Base-by-base conservation (phyloP, 1,140 invertebrate genomes). In the Acromyrmex charruanus region DNA sequence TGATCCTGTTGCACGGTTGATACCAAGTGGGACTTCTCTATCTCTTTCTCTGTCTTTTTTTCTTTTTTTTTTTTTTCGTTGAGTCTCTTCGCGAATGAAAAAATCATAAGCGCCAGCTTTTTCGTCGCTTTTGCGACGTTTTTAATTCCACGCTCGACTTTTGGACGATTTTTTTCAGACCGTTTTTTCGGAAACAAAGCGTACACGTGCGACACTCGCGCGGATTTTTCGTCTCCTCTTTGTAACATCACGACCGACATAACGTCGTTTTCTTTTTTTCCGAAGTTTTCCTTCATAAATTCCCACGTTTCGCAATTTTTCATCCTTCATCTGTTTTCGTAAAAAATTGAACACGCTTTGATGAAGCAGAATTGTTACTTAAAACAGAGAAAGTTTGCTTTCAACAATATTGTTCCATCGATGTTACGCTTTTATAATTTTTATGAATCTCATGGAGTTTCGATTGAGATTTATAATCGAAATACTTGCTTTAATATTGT, bases 191-290 rank as follows among this genome's bases (percentile, higher is more conserved):
- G 16, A 9, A 12, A 69, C 77, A 58, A 81, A 71, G 31, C 49
- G 21, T 16, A 28, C 58, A 25, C 39, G 74, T 65, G 28, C 31
- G 25, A 77, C 65, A 55, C 16, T 55, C 65, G 14, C 77, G 4
- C 12, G 14, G 63, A 44, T 81, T 81, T 71, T 71, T 44, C 16
- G 49, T 58, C 65, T 69, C 1, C 79, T 14, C 66, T 81, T 81
- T 81, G 79, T 81, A 71, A 81, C 16, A 31, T 81, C 51, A 81
- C 35, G n/a, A 80, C 16, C 49, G 51, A 71, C 63, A 39, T 49
- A 44, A 10, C 51, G 18, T 44, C 35, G 35, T 58, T 71, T 49
- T 58, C 25, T 28, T 49, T 16, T 28, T 12, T 25, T 7, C 39
- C 5, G 21, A 28, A 5, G 16, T 39, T 81, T 81, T 71, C 71